Base-by-base conservation (phyloP, 2,113 vertebrate species). In the Megaleporinus macrocephalus region DNA sequence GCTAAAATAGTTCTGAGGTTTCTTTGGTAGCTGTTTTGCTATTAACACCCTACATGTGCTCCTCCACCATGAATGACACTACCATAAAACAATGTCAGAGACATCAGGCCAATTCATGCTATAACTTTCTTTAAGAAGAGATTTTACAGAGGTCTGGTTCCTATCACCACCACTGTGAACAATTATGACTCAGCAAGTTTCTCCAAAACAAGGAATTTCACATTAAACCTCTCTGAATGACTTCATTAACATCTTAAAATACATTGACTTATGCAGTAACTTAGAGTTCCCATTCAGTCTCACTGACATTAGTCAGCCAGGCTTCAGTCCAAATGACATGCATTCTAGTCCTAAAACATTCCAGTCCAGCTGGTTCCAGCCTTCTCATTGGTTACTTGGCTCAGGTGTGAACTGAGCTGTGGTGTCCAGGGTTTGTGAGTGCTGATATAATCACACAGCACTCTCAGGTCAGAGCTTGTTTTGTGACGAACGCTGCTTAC, bases 201-300 rank as follows among this genome's bases (percentile, higher is more conserved):
- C n/a, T n/a, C n/a, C 4, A 5, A 1, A 13, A 0, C 1, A 6
- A 20, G 1, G 0, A n/a, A n/a, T n/a, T 11, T 2, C 20, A 61
- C 11, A 26, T 3, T 10, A 24, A 61, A 26, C 0, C 6, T 0
- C 9, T 24, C n/a, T 11, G 10, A 61, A 26, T 61, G 57, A 61
- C 53, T 57, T 61, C 1, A 5, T 6, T 55, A 0, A 22, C 53
- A 55, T 20, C 53, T 55, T 20, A 55, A 55, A 1, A 22, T 14
- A 55, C 0, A 22, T 55, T 41, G 0, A 22, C 22, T 41, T 41
- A 36, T 26, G 27, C 13, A 0, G 14, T 20, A 11, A 4, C 13
- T 5, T 24, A 18, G 16, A 11, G 27, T 55, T 55, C 4, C 53
- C 12, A 16, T 30, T 73, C 15, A 16, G 4, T 33, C 14, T 16